These are phyloP conservation scores for Colaptes auratus DNA, from an alignment of 2,113 vertebrate species.

Conservation along the genomic window DNA sequence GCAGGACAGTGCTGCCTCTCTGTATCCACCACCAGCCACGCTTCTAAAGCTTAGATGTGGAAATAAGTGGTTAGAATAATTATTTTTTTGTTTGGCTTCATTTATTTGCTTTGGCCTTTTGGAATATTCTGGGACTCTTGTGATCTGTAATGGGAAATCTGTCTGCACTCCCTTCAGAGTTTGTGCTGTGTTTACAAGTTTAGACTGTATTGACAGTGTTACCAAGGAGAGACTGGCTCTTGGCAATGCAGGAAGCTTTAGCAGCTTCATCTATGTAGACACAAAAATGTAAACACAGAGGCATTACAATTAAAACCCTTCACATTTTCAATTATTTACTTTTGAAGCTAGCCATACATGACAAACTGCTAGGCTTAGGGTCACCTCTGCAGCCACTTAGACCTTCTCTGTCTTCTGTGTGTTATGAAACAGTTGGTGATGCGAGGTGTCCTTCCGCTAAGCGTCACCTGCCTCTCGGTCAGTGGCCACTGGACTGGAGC, in stretches of 20 bases:
- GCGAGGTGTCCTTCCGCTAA: too few species aligned
- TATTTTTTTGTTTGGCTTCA: not conserved
- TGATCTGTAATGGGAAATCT: not conserved
- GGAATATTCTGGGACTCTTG: not conserved
- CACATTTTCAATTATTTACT: not conserved
- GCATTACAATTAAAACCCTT: not conserved
- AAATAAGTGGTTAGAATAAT: not conserved
- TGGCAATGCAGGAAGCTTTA: not conserved
- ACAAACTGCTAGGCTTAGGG: not conserved
- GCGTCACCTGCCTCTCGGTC: too few species aligned
- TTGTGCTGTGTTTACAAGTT: slow-evolving; percentile 30
- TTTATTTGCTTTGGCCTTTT: slow-evolving; percentile 11
- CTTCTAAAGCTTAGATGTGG: not conserved
- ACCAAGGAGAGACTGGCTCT: not conserved
- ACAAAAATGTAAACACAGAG: not conserved
- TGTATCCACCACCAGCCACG: not conserved
- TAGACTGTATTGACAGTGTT: not conserved
- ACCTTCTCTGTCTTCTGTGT: not conserved
- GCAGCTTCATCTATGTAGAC: not conserved
- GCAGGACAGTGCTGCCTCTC: not conserved
- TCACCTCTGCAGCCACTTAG: not conserved
- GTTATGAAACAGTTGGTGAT: not conserved
- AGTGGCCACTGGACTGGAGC: too few species aligned
- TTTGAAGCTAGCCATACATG: not conserved
- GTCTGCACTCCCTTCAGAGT: not conserved